These are phyloP conservation scores for Syrphus vitripennis DNA, from an alignment of 2,888 invertebrate genomes.

Conservation along the genomic window DNA sequence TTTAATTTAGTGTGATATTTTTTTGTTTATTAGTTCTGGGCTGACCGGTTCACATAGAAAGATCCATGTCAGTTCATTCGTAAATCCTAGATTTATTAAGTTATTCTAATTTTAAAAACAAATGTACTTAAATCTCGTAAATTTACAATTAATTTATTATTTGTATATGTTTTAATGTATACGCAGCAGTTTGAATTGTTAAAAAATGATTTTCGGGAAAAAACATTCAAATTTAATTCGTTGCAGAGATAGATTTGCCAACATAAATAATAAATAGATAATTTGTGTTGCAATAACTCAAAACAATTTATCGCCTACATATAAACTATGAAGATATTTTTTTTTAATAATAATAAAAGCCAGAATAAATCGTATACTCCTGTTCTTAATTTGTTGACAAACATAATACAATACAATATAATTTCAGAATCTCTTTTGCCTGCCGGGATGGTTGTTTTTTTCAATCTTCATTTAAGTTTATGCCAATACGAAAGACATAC, in stretches of 20 bases:
- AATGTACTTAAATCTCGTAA: no score
- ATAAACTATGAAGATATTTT: background rate
- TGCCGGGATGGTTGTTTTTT: background rate
- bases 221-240: background rate
- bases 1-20: no score
- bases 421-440: background rate
- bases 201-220: no score
- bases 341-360: conserved; percentile 34
- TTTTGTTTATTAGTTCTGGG: no score
- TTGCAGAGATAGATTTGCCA: background rate
- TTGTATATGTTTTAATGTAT: no score
- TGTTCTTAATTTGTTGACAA: conserved; percentile 34
- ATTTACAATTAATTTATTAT: no score
- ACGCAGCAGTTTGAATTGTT: no score
- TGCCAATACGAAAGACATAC: conserved; percentile 2
- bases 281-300: background rate
- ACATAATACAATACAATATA: conserved; percentile 25
- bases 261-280: conserved; percentile 1
- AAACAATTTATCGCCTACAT: conserved; percentile 31
- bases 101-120: no score
- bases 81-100: no score
- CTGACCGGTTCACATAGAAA: no score
- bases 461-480: background rate
- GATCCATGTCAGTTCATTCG: no score
- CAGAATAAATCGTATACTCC: conserved; percentile 19